These are phyloP conservation scores for Thaleichthys pacificus DNA, from an alignment of 2,797 vertebrate genomes.

Conservation along the genomic window DNA sequence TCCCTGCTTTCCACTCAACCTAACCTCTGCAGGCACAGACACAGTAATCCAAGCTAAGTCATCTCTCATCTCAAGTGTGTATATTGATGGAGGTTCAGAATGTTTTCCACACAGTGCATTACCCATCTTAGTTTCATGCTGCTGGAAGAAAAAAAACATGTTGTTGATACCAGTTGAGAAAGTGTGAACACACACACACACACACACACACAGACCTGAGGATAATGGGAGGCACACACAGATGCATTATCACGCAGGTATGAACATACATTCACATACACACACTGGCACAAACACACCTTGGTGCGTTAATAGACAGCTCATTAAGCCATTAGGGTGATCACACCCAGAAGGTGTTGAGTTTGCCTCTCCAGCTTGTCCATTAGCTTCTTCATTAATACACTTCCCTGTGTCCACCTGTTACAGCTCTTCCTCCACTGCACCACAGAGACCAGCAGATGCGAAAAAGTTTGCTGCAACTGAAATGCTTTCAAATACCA, in stretches of 20 bases:
- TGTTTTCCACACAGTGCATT: neutral
- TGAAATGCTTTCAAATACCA: neutral
- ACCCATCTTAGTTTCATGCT: too few species aligned
- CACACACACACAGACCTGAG: neutral
- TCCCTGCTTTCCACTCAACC: neutral
- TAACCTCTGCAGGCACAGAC: neutral
- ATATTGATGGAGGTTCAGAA: neutral
- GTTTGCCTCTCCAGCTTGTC: constrained; percentile 50
- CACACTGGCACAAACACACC: constrained; percentile 8
- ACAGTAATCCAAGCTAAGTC: too few species aligned
- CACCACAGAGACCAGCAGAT: constrained; percentile 8
- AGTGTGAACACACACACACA: neutral
- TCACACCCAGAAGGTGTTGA: constrained; percentile 49
- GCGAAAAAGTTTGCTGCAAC: neutral
- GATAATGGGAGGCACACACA: neutral
- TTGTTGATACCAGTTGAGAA: too few species aligned
- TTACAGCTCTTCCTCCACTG: constrained; percentile 39
- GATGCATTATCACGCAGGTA: neutral
- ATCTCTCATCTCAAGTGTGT: neutral
- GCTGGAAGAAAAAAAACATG: too few species aligned
- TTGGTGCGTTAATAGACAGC: constrained; percentile 32
- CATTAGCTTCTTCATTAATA: constrained; percentile 56
- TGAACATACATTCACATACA: constrained; percentile 13
- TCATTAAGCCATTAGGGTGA: constrained; percentile 48
- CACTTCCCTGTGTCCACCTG: constrained; percentile 36